Evolutionary conservation across 2,797 vertebrate genomes (phyloP).

Genomic region (Petrocephalus sullivani): DNA sequence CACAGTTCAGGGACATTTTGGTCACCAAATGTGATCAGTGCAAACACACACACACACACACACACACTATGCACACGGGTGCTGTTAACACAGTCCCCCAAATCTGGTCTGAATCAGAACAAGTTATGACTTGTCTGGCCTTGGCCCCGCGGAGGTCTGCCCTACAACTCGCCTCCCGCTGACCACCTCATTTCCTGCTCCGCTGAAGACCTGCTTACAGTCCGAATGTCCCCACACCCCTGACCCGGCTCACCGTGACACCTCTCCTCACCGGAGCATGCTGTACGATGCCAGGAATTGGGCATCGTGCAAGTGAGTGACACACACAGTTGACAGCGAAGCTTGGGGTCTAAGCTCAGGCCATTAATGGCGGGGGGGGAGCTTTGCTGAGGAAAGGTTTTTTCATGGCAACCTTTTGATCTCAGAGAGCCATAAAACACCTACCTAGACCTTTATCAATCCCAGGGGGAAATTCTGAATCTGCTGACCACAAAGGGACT

Average conservation of each 20-base stretch:
- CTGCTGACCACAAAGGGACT: not conserved
- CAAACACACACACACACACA: not conserved
- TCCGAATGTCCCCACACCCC: not conserved
- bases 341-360: not conserved
- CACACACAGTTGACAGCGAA: not conserved
- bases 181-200: not conserved
- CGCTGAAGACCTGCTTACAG: not conserved
- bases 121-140: conserved; percentile 29
- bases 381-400: not conserved
- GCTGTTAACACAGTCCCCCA: conserved; percentile 50
- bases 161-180: not conserved
- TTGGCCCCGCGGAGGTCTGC: conserved; percentile 3
- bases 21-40: not conserved
- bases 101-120: conserved; percentile 34
- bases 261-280: not conserved
- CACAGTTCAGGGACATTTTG: not conserved
- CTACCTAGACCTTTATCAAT: not conserved
- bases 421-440: not conserved
- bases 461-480: not conserved
- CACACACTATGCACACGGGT: conserved; percentile 18
- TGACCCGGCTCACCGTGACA: not conserved
- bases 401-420: not conserved
- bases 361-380: not conserved
- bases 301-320: not conserved
- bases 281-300: not conserved